Evolutionary conservation across 2,797 vertebrate species (phyloP).

Genomic region (Picus viridis): DNA sequence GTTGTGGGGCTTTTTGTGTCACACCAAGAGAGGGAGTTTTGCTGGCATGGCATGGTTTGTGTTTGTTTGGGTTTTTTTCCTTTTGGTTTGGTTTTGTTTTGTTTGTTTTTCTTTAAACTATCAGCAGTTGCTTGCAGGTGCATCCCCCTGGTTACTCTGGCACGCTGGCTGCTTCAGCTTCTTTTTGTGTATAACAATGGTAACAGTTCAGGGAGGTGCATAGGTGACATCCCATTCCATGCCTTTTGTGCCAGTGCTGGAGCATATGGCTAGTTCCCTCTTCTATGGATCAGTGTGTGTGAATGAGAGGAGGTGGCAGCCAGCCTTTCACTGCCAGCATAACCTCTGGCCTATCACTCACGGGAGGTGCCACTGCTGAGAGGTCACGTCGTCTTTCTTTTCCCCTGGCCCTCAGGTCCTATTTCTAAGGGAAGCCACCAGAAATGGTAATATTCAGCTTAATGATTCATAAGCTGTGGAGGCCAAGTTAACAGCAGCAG

Average conservation of each 20-base stretch:
- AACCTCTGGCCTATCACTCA: not conserved
- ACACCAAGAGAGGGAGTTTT: no score
- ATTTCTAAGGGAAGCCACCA: not conserved
- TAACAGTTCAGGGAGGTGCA: rapidly evolving
- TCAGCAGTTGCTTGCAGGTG: not conserved
- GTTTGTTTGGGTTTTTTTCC: no score
- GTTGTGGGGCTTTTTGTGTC: no score
- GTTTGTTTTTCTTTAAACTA: not conserved
- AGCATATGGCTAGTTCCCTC: not conserved
- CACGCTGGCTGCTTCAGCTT: not conserved
- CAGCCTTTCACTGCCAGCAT: not conserved
- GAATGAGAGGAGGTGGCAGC: not conserved
- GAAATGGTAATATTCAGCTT: not conserved
- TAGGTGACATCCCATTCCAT: not conserved
- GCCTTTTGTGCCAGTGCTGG: not conserved
- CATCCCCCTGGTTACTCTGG: not conserved
- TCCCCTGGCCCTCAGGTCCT: not conserved
- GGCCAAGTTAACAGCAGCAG: not conserved
- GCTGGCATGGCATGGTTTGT: no score
- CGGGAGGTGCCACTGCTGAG: not conserved
- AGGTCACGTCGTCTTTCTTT: not conserved
- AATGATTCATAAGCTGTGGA: not conserved
- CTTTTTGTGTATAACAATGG: not conserved
- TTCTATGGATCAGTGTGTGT: rapidly evolving
- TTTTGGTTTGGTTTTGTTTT: no score